A percentile compares a stretch with the other conserved stretches of the same genome.
phyloP scores from a whole-genome alignment of 2,888 invertebrate species.

The Therioaphis trifolii region DNA sequence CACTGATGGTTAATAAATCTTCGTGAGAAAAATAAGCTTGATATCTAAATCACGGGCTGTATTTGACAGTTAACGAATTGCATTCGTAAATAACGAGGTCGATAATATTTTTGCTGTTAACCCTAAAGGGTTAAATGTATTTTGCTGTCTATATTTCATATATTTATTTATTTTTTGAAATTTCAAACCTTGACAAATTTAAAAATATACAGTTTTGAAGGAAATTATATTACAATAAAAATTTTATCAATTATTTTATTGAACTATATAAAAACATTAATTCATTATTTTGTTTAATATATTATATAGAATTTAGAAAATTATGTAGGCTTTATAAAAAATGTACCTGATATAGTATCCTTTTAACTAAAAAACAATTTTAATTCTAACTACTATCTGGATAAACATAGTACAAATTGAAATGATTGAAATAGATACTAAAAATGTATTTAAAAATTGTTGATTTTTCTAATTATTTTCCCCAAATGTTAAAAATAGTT shows the following conservation, averaged over 20 bases:
- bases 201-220: not conserved
- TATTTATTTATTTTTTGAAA: constrained; percentile 8
- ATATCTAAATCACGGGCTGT: constrained; percentile 41
- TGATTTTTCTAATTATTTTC: no score
- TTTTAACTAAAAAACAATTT: no score
- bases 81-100: constrained; percentile 35
- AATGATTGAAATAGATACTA: no score
- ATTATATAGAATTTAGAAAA: no score
- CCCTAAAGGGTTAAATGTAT: constrained; percentile 10
- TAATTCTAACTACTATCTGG: no score
- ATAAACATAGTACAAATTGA: no score
- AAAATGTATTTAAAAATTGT: no score
- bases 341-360: no score
- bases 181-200: not conserved
- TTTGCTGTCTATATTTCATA: not conserved
- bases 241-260: not conserved
- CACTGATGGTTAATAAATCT: constrained; percentile 38
- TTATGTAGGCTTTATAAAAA: no score
- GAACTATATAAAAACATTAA: not conserved
- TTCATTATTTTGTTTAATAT: no score
- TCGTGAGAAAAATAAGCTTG: constrained; percentile 44
- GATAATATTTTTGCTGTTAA: constrained; percentile 34
- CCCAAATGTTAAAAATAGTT: no score
- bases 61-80: constrained; percentile 47
- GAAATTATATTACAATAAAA: not conserved